Evolutionary conservation across 1,140 invertebrate genomes (phyloP).

Genomic region (Hypothenemus hampei): DNA sequence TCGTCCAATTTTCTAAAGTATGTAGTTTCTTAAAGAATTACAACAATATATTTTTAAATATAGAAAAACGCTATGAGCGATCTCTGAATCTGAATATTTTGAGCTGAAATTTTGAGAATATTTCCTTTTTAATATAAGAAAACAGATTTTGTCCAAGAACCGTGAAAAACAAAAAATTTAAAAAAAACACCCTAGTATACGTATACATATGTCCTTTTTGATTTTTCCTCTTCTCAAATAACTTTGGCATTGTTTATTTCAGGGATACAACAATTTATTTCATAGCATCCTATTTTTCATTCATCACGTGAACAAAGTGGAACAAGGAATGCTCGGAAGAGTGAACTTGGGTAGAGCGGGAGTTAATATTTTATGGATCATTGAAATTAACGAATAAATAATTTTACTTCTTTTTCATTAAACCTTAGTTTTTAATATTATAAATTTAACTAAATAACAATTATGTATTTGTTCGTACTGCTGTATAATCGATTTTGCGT

Average conservation of each 20-base stretch:
- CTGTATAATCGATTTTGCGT: neutral
- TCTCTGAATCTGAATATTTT: too few relatives aligned
- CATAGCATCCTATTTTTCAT: constrained; percentile 75
- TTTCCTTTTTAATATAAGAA: too few relatives aligned
- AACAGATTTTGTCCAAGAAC: too few relatives aligned
- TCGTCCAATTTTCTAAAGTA: too few relatives aligned
- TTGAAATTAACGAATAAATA: constrained; percentile 39
- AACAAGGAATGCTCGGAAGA: constrained; percentile 71
- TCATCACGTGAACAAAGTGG: constrained; percentile 66
- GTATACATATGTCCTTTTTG: neutral
- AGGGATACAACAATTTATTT: constrained; percentile 80
- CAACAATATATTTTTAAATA: too few relatives aligned
- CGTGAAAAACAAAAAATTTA: too few relatives aligned
- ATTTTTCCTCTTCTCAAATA: neutral
- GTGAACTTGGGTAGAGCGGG: constrained; percentile 74
- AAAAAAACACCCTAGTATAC: too few relatives aligned
- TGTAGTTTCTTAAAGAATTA: too few relatives aligned
- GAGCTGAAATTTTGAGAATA: too few relatives aligned
- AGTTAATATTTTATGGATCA: constrained; percentile 73
- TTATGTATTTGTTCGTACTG: neutral
- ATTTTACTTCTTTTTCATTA: constrained; percentile 4
- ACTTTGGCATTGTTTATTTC: constrained; percentile 39
- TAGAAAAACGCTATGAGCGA: too few relatives aligned
- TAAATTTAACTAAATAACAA: neutral
- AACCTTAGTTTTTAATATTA: neutral